Base-by-base conservation (phyloP, 2,113 vertebrate species). In the Rhinogobius similis region DNA sequence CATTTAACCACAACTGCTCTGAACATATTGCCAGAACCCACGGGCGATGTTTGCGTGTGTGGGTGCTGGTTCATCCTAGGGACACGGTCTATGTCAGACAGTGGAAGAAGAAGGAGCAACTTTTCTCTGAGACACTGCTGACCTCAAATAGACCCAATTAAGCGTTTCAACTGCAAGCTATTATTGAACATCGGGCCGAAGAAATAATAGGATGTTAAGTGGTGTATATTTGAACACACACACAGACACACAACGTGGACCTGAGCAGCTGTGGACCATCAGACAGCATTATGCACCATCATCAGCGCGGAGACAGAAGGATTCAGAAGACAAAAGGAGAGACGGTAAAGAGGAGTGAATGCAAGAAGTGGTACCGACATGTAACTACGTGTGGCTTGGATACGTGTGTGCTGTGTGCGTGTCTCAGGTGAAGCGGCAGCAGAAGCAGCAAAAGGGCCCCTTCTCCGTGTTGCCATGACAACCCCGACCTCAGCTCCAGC, bases 391-490 rank as follows among this genome's bases (percentile, higher is more conserved):
- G 21, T 48, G 39, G 53, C 21, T 14, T 38, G 53, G 55, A 18
- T 64, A 16, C 64, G 48, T 27, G 38, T 21, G 68, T 38, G 56
- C 26, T 43, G 62, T 26, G 39, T 56, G 79, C 62, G 58, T 50
- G 62, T 70, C 90, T 90, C 91, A 92, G 91, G 91, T 92, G 89
- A 88, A 90, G 88, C 55, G 26, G 55, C 55, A 18, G 55, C 90
- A 81, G 87, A 10, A 41, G 55, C 81, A 87, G 90, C 90, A 88
- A 87, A 91, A 89, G 24, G 91, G 87, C 90, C 91, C 86, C 83
- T 88, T 93, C 87, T 92, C 86, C 92, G 92, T 92, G 93, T 94
- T 94, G 92, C 92, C 89, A 94, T 94, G 93, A 93, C 93, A 93
- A 94, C 93, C 82, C 91, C 90, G 92, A 91, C 92, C 90, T 93